Evolutionary conservation across 2,797 vertebrate species (phyloP).

Genomic region (Astyanax mexicanus): DNA sequence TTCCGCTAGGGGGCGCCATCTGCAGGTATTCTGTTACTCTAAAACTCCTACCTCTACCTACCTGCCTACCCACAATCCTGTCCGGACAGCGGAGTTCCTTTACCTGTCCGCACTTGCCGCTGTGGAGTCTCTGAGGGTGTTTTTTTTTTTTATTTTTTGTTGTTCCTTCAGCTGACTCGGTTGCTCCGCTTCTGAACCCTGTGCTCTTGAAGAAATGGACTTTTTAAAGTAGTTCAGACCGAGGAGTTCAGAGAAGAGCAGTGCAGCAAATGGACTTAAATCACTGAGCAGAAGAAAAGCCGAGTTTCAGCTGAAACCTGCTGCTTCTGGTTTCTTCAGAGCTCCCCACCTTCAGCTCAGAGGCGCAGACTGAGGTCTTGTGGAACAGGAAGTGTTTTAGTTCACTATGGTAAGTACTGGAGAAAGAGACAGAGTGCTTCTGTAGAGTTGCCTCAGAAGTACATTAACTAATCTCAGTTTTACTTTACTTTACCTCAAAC

Average conservation of each 20-base stretch:
- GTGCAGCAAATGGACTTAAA: slow-evolving; percentile 26
- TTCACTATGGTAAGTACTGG: slow-evolving; percentile 56
- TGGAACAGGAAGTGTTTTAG: slow-evolving; percentile 51
- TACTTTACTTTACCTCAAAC: too few relatives aligned
- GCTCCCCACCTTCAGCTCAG: neutral
- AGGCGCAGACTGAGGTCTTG: neutral
- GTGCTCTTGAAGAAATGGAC: neutral
- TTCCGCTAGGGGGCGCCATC: slow-evolving; percentile 58
- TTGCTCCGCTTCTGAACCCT: neutral
- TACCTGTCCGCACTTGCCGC: slow-evolving; percentile 74
- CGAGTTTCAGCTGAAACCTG: slow-evolving; percentile 51
- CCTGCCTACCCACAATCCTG: slow-evolving; percentile 74
- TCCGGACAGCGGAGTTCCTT: slow-evolving; percentile 31
- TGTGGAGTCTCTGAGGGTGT: neutral
- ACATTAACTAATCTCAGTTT: too few relatives aligned
- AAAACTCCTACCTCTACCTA: too few relatives aligned
- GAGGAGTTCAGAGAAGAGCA: neutral
- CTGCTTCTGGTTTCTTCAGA: slow-evolving; percentile 28
- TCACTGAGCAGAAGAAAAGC: neutral
- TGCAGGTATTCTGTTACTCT: neutral
- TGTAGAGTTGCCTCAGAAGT: too few relatives aligned
- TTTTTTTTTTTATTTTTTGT: too few relatives aligned
- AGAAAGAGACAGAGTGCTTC: too few relatives aligned
- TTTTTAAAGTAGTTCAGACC: neutral
- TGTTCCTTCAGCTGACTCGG: neutral